A percentile compares a stretch with the other conserved stretches of the same genome.
These are phyloP conservation scores for Hirtodrosophila alboralis DNA, from an alignment of 2,888 invertebrate genomes.

Conservation along the genomic window DNA sequence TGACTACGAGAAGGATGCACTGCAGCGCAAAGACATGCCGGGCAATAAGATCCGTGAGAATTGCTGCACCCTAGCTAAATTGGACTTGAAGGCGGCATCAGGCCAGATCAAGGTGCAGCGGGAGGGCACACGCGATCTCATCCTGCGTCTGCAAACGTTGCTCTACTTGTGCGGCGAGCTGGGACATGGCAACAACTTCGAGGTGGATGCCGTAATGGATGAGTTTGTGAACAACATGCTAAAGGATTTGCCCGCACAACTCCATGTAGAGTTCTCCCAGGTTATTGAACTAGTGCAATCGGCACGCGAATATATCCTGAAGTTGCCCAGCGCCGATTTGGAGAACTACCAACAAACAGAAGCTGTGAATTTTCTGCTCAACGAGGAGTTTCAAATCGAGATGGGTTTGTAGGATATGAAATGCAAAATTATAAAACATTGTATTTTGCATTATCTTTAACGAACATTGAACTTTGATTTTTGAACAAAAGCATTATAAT, in stretches of 20 bases:
- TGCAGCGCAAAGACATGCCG: constrained; percentile 1
- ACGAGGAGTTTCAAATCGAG: constrained; percentile 24
- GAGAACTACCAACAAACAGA: constrained; percentile 8
- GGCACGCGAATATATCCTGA: constrained; percentile 19
- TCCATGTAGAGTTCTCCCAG: constrained; percentile 6
- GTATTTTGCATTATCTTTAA: too few species aligned
- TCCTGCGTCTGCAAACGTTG: constrained; percentile 48
- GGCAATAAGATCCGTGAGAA: constrained; percentile 26
- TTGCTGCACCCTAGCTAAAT: constrained; percentile 48
- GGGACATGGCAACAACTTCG: constrained; percentile 27
- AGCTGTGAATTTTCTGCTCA: not conserved
- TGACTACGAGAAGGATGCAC: constrained; percentile 16
- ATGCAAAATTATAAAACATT: too few species aligned
- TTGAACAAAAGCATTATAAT: too few species aligned
- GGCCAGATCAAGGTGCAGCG: constrained; percentile 1
- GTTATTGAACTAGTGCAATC: constrained; percentile 11
- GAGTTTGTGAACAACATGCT: constrained; percentile 29
- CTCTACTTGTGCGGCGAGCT: constrained; percentile 45
- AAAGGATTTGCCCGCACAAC: constrained; percentile 17
- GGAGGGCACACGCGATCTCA: constrained; percentile 17
- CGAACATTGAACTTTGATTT: too few species aligned
- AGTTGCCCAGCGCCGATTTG: constrained; percentile 3
- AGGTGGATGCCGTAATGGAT: constrained; percentile 32
- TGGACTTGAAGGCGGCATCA: constrained; percentile 33
- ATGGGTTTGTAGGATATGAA: constrained; percentile 9